Evolutionary conservation across 2,888 invertebrate species (phyloP), one percentile per base, ranked within the genome.

Genomic region (Eugnorisma glareosa): DNA sequence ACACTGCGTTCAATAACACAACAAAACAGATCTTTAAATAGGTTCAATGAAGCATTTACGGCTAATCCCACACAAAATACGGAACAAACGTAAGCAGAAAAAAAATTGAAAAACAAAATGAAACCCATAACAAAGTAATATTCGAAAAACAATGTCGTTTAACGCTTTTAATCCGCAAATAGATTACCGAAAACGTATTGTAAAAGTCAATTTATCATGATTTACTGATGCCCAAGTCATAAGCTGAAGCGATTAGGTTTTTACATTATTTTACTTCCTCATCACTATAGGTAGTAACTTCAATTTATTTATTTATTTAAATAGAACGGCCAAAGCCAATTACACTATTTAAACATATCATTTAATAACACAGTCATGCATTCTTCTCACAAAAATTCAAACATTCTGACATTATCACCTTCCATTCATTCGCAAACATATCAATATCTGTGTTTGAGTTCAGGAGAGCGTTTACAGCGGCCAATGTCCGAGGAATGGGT

Each of bases 201-300:
- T 90, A 91, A 92, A 92, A 93, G 93, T 93, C 92, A 90, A 93
- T 93, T 93, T 92, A 92, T 94, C 93, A 93, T 93, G 91, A 93
- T 94, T 93, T 92, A 91, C 87, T 73, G 73, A 57, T 48, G 66
- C 21, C 24, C 63, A 89, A 89, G 84, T 82, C 2, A 89, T 80
- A 83, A 81, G 78, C 86, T 43, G 70, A 57, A 82, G 87, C 88
- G 87, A 54, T 76, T 72, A 6, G 8, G 10, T 35, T 31, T 35
- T 35, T 35, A 21, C 0, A 57, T 57, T 7, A 2, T 57, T 57
- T 28, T 28, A 1, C 2, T 28, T 45, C 21, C 3, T 18, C 6
- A 6, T 18, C 45, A 45, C 45, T 45, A 18, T 45, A 18, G 45
- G 40, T 10, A 40, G 10, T 51, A 59, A 1, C 31, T 59, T 31